These are phyloP conservation scores for Gila orcuttii DNA, from an alignment of 2,113 vertebrate species.

Conservation along the genomic window DNA sequence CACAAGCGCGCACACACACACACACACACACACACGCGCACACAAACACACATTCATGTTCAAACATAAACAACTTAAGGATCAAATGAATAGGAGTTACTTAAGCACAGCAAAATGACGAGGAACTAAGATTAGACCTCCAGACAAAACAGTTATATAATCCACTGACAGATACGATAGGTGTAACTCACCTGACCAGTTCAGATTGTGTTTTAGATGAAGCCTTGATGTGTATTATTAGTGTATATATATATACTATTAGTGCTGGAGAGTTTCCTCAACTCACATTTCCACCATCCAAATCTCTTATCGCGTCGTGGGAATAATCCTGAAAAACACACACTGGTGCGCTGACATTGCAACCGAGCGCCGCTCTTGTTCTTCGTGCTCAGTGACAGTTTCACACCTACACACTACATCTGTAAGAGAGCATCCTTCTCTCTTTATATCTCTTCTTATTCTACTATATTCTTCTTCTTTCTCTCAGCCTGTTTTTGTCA, in stretches of 20 bases:
- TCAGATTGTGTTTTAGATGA: not conserved
- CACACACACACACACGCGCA: not conserved
- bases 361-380: not conserved
- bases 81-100: not conserved
- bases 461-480: not conserved
- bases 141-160: not conserved
- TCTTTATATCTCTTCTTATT: not conserved
- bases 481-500: not conserved
- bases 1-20: not conserved
- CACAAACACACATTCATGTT: not conserved
- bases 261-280: not conserved
- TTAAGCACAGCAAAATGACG: not conserved
- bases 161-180: not conserved
- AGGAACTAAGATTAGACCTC: not conserved
- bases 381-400: not conserved
- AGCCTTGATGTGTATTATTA: not conserved
- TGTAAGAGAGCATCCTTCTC: not conserved
- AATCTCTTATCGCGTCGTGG: not conserved
- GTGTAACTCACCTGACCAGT: not conserved
- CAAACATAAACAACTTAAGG: not conserved
- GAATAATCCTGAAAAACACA: not conserved
- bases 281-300: not conserved
- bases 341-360: not conserved
- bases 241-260: too few relatives aligned
- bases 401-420: conserved; percentile 16